Percentiles rank a stretch among this genome's conserved stretches.
These are phyloP conservation scores for Aleiodes sp. DNA, from an alignment of 1,140 invertebrate genomes.

Conservation along the genomic window DNA sequence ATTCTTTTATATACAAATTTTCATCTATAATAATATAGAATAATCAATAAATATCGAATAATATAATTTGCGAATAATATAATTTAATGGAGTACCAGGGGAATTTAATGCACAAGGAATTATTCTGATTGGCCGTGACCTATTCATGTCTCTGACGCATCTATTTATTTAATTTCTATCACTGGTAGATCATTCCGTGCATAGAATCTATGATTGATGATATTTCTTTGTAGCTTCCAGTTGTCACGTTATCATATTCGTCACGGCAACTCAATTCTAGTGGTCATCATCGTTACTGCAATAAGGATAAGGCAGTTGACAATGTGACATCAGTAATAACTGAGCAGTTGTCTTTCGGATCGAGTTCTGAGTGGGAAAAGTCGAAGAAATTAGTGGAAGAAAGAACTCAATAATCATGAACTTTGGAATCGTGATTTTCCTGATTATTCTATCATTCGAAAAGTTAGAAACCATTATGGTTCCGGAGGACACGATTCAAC, in stretches of 20 bases:
- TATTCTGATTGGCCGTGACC: slow-evolving; percentile 10
- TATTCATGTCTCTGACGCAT: neutral
- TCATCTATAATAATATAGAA: too few relatives aligned
- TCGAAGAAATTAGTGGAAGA: too few relatives aligned
- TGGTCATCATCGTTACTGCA: neutral
- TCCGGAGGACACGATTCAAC: neutral
- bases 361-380: too few relatives aligned
- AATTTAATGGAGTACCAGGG: too few relatives aligned
- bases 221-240: neutral
- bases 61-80: too few relatives aligned
- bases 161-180: neutral
- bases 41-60: too few relatives aligned
- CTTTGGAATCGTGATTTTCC: neutral
- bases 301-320: neutral
- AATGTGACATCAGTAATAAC: neutral
- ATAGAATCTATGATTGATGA: neutral
- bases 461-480: slow-evolving; percentile 16
- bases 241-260: slow-evolving; percentile 8
- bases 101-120: too few relatives aligned
- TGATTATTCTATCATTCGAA: neutral
- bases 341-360: neutral
- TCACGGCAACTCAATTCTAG: neutral
- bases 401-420: neutral
- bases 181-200: slow-evolving; percentile 1
- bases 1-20: too few relatives aligned